Percentiles rank a stretch among this genome's conserved stretches.
phyloP scores from a whole-genome alignment of 2,888 invertebrate genomes.

The Ichneumon xanthorius region DNA sequence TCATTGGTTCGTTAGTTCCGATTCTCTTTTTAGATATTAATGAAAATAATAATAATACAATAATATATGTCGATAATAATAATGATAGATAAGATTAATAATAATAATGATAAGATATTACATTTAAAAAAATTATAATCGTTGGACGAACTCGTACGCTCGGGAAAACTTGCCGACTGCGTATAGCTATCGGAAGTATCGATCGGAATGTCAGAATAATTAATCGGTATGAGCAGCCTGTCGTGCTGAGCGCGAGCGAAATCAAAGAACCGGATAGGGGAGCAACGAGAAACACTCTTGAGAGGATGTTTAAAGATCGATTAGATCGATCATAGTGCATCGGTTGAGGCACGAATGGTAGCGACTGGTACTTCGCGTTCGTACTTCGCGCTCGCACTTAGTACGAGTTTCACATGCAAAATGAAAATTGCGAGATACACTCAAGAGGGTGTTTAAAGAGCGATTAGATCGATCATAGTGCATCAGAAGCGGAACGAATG shows the following conservation, averaged over 20 bases:
- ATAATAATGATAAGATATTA: background rate
- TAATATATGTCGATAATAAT: background rate
- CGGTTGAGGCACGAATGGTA: slow-evolving; percentile 49
- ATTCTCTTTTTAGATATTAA: no score
- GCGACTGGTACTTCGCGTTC: slow-evolving; percentile 24
- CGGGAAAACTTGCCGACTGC: background rate
- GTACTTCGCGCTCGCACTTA: background rate
- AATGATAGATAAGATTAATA: background rate
- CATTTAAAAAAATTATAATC: background rate
- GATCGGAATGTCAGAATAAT: background rate
- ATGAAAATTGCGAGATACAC: slow-evolving; percentile 25
- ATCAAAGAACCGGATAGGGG: slow-evolving; percentile 62
- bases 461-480: slow-evolving; percentile 62
- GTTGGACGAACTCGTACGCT: background rate
- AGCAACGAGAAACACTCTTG: slow-evolving; percentile 24
- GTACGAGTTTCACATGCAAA: slow-evolving; percentile 23
- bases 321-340: slow-evolving; percentile 62
- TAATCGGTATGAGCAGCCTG: slow-evolving; percentile 23
- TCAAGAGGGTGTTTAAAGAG: slow-evolving; percentile 54
- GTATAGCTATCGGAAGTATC: background rate
- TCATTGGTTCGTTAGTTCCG: background rate
- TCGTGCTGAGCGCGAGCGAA: slow-evolving; percentile 59
- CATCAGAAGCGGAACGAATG: slow-evolving; percentile 51
- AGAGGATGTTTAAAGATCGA: slow-evolving; percentile 58
- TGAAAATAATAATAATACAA: no score